Conservation (phyloP, 2,888 invertebrate species). For the Phyllotreta striolata region DNA sequence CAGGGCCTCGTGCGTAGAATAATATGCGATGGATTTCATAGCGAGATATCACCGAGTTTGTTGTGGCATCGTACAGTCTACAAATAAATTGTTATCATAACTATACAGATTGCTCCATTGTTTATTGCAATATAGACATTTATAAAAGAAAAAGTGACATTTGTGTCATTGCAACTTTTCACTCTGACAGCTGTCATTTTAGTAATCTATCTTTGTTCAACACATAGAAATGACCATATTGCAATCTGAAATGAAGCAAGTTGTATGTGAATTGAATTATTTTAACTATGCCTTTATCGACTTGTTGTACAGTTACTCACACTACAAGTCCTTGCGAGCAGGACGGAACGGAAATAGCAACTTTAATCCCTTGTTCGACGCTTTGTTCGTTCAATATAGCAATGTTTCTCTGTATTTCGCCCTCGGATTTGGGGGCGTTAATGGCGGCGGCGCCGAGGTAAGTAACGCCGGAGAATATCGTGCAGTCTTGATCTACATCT, state of each 20-base stretch:
- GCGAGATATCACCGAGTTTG: conserved; percentile 83
- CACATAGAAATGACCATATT: too few species aligned
- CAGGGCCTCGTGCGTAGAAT: conserved; percentile 92
- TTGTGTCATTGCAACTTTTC: too few species aligned
- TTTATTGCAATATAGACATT: too few species aligned
- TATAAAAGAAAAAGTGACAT: too few species aligned
- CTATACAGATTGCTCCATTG: too few species aligned
- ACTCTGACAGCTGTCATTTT: too few species aligned
- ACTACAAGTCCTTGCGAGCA: conserved; percentile 93
- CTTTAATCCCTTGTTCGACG: conserved; percentile 79
- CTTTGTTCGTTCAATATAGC: conserved; percentile 85
- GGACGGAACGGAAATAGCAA: conserved; percentile 91
- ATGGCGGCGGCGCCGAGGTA: conserved; percentile 93
- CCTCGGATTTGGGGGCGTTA: conserved; percentile 90
- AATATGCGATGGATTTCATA: conserved; percentile 93
- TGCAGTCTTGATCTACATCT: conserved; percentile 87
- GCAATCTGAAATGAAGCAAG: too few species aligned
- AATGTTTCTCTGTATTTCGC: conserved; percentile 93
- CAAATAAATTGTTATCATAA: conserved; percentile 38
- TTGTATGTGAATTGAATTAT: too few species aligned
- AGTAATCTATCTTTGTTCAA: too few species aligned
- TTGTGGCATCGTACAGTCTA: conserved; percentile 84
- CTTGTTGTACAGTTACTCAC: conserved; percentile 68
- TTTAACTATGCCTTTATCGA: too few species aligned
- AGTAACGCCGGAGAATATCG: conserved; percentile 91